Percentiles rank a stretch among this genome's conserved stretches.
phyloP scores from a whole-genome alignment of 2,797 vertebrate genomes.

The Echeneis naucrates region DNA sequence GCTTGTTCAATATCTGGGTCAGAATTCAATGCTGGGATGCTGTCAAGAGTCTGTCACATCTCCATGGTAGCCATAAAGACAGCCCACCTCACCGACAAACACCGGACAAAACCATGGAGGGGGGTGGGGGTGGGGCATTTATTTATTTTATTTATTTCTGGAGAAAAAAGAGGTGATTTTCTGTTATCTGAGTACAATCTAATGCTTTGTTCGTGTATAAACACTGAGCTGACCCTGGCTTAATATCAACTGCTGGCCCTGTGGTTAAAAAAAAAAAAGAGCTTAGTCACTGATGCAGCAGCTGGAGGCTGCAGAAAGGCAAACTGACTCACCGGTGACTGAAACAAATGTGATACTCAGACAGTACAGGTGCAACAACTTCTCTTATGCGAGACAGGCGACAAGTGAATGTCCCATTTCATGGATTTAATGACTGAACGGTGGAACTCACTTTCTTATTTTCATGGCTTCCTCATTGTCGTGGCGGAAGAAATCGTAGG shows the following conservation, averaged over 20 bases:
- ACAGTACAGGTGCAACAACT: neutral
- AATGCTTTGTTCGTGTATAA: neutral
- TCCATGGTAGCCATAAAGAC: slow-evolving; percentile 4
- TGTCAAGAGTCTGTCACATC: slow-evolving; percentile 47
- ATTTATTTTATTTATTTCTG: neutral
- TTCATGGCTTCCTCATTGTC: slow-evolving; percentile 98
- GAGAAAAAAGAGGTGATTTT: slow-evolving; percentile 6
- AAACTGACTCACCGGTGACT: slow-evolving; percentile 18
- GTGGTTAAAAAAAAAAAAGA: too few species aligned
- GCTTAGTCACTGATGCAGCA: slow-evolving; percentile 71
- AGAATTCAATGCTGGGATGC: slow-evolving; percentile 51
- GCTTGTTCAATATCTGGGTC: slow-evolving; percentile 73
- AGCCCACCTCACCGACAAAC: slow-evolving; percentile 17
- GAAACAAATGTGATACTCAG: slow-evolving; percentile 23
- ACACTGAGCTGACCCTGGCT: slow-evolving; percentile 2
- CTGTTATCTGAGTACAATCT: neutral
- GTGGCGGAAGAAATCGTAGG: slow-evolving; percentile 97
- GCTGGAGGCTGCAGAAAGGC: slow-evolving; percentile 42
- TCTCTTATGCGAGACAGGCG: neutral
- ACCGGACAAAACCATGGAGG: slow-evolving; percentile 4
- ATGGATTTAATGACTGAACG: neutral
- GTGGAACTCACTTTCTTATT: slow-evolving; percentile 92
- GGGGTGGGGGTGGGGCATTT: neutral
- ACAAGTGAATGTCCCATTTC: neutral
- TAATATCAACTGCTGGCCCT: slow-evolving; percentile 22